These are phyloP conservation scores for Chaetogeoica ovagalla DNA, from an alignment of 2,888 invertebrate genomes.

Conservation along the genomic window DNA sequence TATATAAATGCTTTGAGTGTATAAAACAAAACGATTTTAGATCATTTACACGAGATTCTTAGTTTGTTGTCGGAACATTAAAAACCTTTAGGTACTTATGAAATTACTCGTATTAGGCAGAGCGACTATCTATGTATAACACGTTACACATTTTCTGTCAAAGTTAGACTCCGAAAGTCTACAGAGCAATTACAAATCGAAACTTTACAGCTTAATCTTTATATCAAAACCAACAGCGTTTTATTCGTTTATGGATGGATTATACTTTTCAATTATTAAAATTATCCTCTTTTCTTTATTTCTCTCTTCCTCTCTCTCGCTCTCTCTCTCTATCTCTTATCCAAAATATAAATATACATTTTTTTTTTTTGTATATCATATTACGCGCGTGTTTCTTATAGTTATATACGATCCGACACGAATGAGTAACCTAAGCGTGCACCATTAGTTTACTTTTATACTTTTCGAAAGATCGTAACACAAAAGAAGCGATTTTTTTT, in stretches of 20 bases:
- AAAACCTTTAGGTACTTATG: not conserved
- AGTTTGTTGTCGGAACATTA: slow-evolving; percentile 13
- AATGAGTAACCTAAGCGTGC: not conserved
- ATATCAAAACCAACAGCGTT: slow-evolving; percentile 23
- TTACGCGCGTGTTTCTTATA: not conserved
- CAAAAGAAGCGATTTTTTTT: not conserved
- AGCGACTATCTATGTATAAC: slow-evolving; percentile 2
- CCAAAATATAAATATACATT: too few relatives aligned
- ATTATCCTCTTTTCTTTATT: too few relatives aligned
- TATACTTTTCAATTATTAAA: not conserved
- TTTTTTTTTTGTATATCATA: too few relatives aligned
- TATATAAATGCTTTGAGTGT: not conserved
- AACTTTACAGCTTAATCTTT: slow-evolving; percentile 13
- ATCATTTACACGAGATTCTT: not conserved
- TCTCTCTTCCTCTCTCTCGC: too few relatives aligned
- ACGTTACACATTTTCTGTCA: slow-evolving; percentile 7
- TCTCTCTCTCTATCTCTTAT: too few relatives aligned
- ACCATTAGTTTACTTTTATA: not conserved
- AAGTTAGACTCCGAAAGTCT: slow-evolving; percentile 4
- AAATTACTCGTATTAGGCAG: not conserved
- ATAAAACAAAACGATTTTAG: not conserved
- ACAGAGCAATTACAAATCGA: not conserved
- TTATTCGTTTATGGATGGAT: not conserved
- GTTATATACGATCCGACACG: not conserved
- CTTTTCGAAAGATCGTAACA: not conserved